phyloP scores from a whole-genome alignment of 2,113 vertebrate genomes.

The Rhinogobius similis region DNA sequence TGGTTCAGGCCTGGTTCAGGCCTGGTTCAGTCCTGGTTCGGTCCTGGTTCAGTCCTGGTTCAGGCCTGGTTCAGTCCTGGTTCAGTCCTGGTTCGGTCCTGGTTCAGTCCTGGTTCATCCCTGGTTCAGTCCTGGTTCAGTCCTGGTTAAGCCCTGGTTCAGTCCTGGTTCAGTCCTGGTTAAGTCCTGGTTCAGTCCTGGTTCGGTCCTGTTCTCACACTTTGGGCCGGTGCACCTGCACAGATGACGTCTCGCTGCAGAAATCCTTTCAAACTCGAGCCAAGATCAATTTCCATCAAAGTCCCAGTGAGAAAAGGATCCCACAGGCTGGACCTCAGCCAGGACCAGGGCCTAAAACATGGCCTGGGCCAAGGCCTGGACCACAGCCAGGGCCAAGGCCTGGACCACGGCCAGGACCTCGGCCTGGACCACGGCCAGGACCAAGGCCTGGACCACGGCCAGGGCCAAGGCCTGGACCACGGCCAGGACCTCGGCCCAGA shows the following conservation, averaged over 20 bases:
- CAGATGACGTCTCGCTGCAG: slow-evolving; percentile 50
- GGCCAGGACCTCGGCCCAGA: no score
- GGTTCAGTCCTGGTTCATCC: neutral
- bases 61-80: neutral
- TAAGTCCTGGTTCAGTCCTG: neutral
- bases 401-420: no score
- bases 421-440: no score
- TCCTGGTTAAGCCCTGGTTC: neutral
- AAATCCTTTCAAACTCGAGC: slow-evolving; percentile 56
- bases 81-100: neutral
- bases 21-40: neutral
- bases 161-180: no score
- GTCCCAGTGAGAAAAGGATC: slow-evolving; percentile 50
- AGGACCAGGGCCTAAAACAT: slow-evolving; percentile 32
- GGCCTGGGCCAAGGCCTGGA: no score
- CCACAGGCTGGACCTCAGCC: slow-evolving; percentile 59
- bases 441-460: no score
- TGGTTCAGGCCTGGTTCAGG: no score
- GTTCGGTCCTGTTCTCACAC: slow-evolving; percentile 55
- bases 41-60: neutral
- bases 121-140: neutral
- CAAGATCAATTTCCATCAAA: slow-evolving; percentile 71
- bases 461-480: no score
- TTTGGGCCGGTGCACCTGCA: slow-evolving; percentile 48
- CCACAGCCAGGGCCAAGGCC: no score